A percentile compares a stretch with the other conserved stretches of the same genome.
Conservation (phyloP, 2,797 vertebrate species). For the Acanthurus tractus region DNA sequence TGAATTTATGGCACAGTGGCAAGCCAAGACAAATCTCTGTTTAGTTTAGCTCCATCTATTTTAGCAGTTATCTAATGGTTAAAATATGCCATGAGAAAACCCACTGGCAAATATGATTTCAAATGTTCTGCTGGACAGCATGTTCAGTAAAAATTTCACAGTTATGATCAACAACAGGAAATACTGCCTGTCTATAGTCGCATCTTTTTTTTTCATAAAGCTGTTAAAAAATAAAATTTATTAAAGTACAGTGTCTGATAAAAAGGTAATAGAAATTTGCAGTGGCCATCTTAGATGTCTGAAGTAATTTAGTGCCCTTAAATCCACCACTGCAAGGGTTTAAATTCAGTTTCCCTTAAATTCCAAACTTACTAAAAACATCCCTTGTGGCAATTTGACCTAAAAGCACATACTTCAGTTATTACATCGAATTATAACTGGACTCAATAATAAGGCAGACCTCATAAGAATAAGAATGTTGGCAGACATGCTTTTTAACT, state of each 20-base stretch:
- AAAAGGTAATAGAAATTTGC: neutral
- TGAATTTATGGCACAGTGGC: constrained; percentile 45
- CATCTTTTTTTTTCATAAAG: neutral
- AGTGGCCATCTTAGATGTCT: neutral
- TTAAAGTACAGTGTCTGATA: neutral
- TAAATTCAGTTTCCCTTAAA: constrained; percentile 39
- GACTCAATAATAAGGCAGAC: constrained; percentile 34
- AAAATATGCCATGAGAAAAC: constrained; percentile 35
- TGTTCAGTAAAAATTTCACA: constrained; percentile 3
- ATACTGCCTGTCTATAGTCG: neutral
- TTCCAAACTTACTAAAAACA: constrained; percentile 53
- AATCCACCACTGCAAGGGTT: constrained; percentile 30
- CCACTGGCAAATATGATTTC: constrained; percentile 8
- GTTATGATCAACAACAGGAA: neutral
- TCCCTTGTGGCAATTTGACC: constrained; percentile 50
- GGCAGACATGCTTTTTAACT: constrained; percentile 43
- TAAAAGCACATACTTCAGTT: constrained; percentile 64
- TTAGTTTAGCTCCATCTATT: constrained; percentile 33
- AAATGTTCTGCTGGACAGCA: neutral
- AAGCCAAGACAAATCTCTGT: constrained; percentile 53
- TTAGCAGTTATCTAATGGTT: constrained; percentile 45
- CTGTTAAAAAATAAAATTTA: neutral
- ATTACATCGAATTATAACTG: constrained; percentile 69
- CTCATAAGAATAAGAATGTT: constrained; percentile 41
- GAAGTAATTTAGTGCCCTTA: constrained; percentile 25